Percentiles rank a stretch among this genome's conserved stretches.
These are phyloP conservation scores for Rhinatrema bivittatum DNA, from an alignment of 2,797 vertebrate genomes.

Conservation along the genomic window DNA sequence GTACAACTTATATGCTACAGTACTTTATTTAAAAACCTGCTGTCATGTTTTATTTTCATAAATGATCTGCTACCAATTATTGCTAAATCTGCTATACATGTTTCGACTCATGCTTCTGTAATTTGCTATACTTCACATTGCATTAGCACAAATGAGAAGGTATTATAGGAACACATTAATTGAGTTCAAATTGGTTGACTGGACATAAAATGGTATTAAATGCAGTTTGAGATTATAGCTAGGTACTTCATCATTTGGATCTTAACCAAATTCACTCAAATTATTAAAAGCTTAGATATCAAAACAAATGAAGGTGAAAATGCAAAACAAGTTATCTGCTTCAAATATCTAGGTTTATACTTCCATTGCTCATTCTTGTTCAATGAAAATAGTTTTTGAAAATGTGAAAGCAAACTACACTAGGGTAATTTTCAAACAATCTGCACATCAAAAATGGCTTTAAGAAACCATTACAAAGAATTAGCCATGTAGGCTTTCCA, in stretches of 20 bases:
- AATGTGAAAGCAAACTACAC: too few relatives aligned
- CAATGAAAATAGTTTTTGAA: not conserved
- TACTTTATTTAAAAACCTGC: too few relatives aligned
- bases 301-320: constrained; percentile 20
- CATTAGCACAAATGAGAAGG: constrained; percentile 5
- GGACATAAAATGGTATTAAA: constrained; percentile 12
- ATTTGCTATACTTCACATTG: constrained; percentile 11
- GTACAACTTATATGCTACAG: too few relatives aligned
- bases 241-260: constrained; percentile 25
- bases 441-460: too few relatives aligned
- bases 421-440: too few relatives aligned
- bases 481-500: too few relatives aligned
- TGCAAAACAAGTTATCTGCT: constrained; percentile 6
- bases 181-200: constrained; percentile 19
- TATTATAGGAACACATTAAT: constrained; percentile 8
- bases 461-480: too few relatives aligned
- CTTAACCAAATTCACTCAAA: constrained; percentile 15
- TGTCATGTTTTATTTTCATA: not conserved
- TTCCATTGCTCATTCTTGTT: constrained; percentile 3
- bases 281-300: constrained; percentile 9
- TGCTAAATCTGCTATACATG: not conserved
- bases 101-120: constrained; percentile 13
- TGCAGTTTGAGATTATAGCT: constrained; percentile 10
- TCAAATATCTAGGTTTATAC: not conserved
- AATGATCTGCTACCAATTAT: not conserved